Base-by-base conservation (phyloP, 2,113 vertebrate species). In the Craseonycteris thonglongyai region DNA sequence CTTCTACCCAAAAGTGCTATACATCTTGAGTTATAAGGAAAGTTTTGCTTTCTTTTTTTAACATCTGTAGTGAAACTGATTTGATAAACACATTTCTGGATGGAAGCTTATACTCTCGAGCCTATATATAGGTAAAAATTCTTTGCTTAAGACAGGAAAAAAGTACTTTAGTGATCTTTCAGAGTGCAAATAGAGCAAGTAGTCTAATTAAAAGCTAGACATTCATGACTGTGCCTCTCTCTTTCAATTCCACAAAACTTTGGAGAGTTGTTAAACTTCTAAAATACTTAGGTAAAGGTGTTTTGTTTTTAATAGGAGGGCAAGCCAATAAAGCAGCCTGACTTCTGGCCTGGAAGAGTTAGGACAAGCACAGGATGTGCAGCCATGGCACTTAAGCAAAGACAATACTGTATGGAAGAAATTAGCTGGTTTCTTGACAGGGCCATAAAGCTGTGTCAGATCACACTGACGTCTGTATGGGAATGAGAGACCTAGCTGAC, bases 191-290 rank as follows among this genome's bases (percentile, higher is more conserved):
- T 87, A 72, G 45, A 93, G 59, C 33, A 14, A 81, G 33, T 11
- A 66, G 10, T 38, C 71, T 59, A 61, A 75, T 12, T 42, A 18
- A 71, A 80, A 56, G 19, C 8, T 86, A 22, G 58, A 87, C 92
- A 69, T 88, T 6, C 35, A 71, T 45, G 30, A 90, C 58, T 18
- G 79, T 30, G 59, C 3, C 19, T n/a, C 7, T 10, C 86, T 7
- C 22, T 65, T 88, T 54, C 21, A 91, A 58, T 47, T 69, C 28
- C 28, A 81, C 40, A 56, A 21, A 42, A 61, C 38, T 61, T 80
- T 69, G 10, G 33, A 40, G 72, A 78, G 38, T 85, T 82, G 93
- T 68, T 88, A 90, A 93, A 82, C 26, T 80, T 47, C 92, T 88
- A 94, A 86, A 95, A 81, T 88, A 75, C 6, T 59, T 85, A 6